Evolutionary conservation across 2,113 vertebrate genomes (phyloP).

Genomic region (Caranx melampygus): DNA sequence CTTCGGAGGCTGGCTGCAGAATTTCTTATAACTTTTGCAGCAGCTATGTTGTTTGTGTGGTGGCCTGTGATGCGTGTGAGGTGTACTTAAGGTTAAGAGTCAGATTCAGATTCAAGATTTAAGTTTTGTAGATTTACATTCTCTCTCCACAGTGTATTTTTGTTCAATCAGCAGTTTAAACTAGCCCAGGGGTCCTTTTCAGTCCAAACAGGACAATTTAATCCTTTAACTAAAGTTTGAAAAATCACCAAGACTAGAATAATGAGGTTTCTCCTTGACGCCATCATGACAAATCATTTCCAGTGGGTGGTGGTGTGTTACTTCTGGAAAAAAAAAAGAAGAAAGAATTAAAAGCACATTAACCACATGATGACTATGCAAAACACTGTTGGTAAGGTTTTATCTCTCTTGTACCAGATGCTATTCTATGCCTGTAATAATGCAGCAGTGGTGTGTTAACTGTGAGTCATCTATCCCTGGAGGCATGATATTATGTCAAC

Average conservation of each 20-base stretch:
- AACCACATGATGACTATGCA: slow-evolving; percentile 53
- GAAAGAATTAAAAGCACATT: slow-evolving; percentile 40
- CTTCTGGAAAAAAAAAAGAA: slow-evolving; percentile 7
- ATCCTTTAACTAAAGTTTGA: background rate
- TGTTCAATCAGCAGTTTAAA: background rate
- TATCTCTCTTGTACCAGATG: slow-evolving; percentile 48
- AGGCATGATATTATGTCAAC: slow-evolving; percentile 66
- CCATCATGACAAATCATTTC: background rate
- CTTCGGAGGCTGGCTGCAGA: slow-evolving; percentile 39
- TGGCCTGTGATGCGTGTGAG: slow-evolving; percentile 4
- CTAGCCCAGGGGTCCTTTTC: background rate
- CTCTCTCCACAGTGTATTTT: background rate
- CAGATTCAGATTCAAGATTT: no score
- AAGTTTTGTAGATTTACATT: background rate
- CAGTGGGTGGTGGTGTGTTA: slow-evolving; percentile 22
- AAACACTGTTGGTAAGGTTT: slow-evolving; percentile 38
- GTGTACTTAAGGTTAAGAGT: background rate
- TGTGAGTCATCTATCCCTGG: slow-evolving; percentile 60
- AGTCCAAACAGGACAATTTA: background rate
- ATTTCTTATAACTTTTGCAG: slow-evolving; percentile 10
- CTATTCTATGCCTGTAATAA: slow-evolving; percentile 42
- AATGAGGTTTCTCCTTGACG: background rate
- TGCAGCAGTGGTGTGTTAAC: slow-evolving; percentile 25
- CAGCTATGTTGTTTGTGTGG: slow-evolving; percentile 3
- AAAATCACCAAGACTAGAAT: slow-evolving; percentile 1